Evolutionary conservation across 2,113 vertebrate species (phyloP), one percentile per base, ranked within the genome.

Genomic region (Peromyscus polionotus): DNA sequence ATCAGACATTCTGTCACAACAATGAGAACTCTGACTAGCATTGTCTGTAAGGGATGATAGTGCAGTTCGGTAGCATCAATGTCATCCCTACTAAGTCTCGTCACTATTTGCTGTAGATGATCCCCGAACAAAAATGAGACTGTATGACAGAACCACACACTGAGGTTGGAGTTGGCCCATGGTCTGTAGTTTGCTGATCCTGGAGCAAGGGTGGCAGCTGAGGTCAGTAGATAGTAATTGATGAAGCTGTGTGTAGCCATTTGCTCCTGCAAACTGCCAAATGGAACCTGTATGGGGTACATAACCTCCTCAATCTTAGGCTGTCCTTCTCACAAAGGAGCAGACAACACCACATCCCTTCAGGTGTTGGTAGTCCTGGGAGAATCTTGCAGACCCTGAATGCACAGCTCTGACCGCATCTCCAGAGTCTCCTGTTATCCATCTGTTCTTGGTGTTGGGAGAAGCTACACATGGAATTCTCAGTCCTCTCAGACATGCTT

Each of bases 281-380:
- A 4, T 17, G 13, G 67, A 16, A 61, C 12, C 42, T 22, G 13
- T 4, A 1, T 0, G 16, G 24, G 31, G 17, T 24, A 1, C 22
- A 54, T 36, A 36, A 48, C 54, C 13, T 85, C 24, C 26, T 94
- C 28, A 31, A 28, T 45, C 39, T 61, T 10, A 45, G 75, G 16
- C 10, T 16, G 5, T 45, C 42, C 54, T 91, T 77, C 45, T 68
- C 88, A 81, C 24, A 88, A 88, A 36, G 13, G 36, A 19, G 11
- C 61, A 89, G 45, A 51, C 9, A 7, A 2, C 3, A 65, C 20
- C 61, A 91, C 51, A 39, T 10, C n/a, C 11, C 57, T 76, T 22
- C 19, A 36, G 22, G 19, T 81, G 76, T 91, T n/a, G 12, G 7
- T n/a, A n/a, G 33, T 88, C 57, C 72, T 42, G 65, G 94, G 36